These are phyloP conservation scores for Falco novaeseelandiae DNA, from an alignment of 2,797 vertebrate genomes.

Conservation along the genomic window DNA sequence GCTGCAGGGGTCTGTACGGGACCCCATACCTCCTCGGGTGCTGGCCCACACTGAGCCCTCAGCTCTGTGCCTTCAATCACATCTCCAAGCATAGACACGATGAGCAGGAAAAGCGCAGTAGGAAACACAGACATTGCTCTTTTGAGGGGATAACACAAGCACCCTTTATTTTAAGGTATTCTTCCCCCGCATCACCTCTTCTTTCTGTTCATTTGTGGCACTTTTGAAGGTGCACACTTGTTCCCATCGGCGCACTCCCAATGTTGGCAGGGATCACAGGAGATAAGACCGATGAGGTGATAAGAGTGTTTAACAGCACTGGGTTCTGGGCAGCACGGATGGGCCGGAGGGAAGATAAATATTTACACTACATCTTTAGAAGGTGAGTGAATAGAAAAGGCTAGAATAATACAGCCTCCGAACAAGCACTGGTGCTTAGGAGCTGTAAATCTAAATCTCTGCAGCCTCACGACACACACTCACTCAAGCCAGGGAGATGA, in stretches of 20 bases:
- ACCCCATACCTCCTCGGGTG: background rate
- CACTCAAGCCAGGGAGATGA: conserved; percentile 62
- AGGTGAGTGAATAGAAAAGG: conserved; percentile 53
- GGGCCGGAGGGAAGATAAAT: conserved; percentile 53
- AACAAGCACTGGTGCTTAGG: conserved; percentile 21
- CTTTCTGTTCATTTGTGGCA: background rate
- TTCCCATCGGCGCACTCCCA: background rate
- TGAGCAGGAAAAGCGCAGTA: background rate
- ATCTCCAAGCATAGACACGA: accelerated
- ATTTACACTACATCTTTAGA: conserved; percentile 62
- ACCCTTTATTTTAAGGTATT: background rate
- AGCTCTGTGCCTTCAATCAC: background rate
- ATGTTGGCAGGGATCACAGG: conserved; percentile 2
- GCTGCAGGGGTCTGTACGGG: background rate
- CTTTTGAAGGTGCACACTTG: background rate
- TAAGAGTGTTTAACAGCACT: conserved; percentile 47
- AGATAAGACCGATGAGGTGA: conserved; percentile 56
- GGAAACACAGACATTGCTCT: background rate
- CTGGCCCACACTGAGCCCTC: background rate
- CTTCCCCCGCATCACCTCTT: background rate
- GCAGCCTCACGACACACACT: background rate
- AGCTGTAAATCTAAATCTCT: conserved; percentile 62
- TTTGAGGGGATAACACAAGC: accelerated
- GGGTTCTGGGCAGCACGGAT: background rate
- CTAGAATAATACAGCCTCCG: conserved; percentile 38